Percentiles rank a stretch among this genome's conserved stretches.
Evolutionary conservation across 2,797 vertebrate genomes (phyloP).

Genomic region (Rallus crepitans): DNA sequence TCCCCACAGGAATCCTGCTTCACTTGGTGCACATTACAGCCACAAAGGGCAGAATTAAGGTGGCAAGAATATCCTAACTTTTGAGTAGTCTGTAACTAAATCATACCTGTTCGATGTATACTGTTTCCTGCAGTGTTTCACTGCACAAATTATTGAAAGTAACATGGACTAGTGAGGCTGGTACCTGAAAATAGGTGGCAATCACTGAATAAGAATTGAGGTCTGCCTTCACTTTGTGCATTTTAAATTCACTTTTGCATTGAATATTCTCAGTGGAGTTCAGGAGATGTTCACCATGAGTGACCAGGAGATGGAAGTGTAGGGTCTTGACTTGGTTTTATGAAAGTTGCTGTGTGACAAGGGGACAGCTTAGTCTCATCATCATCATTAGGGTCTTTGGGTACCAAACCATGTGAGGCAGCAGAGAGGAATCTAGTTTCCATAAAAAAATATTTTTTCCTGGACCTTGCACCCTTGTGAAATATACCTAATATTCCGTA

Average conservation of each 20-base stretch:
- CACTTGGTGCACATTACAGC: not conserved
- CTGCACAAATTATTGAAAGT: not conserved
- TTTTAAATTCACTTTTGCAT: not conserved
- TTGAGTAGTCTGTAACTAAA: not conserved
- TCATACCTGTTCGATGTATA: not conserved
- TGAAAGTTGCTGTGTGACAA: not conserved
- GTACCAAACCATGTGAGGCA: not conserved
- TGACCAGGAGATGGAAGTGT: not conserved
- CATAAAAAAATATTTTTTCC: not conserved
- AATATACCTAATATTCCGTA: not conserved
- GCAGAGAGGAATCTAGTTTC: not conserved
- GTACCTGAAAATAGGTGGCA: not conserved
- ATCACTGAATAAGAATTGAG: not conserved
- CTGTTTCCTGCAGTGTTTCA: not conserved
- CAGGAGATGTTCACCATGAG: not conserved
- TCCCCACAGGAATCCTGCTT: conserved; percentile 34
- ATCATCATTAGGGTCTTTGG: not conserved
- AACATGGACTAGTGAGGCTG: not conserved
- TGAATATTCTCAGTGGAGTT: not conserved
- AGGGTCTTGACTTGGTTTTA: not conserved
- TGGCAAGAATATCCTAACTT: conserved; percentile 3
- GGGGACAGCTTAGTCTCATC: not conserved
- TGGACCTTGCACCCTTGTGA: not conserved
- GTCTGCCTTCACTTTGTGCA: not conserved
- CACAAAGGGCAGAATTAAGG: conserved; percentile 22